Evolutionary conservation across 2,113 vertebrate genomes (phyloP).

Genomic region (human): DNA sequence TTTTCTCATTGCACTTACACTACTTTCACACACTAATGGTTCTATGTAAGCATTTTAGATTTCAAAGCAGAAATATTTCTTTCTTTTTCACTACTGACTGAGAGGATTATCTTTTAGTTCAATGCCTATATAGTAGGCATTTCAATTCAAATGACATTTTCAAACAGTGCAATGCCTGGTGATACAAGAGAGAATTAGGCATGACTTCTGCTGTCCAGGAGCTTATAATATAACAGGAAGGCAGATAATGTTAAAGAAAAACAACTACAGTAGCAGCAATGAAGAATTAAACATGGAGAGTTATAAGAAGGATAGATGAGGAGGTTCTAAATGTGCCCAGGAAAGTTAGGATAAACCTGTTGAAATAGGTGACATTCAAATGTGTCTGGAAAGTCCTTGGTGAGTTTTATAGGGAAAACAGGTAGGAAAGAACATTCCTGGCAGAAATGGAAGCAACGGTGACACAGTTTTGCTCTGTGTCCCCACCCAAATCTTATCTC

Average conservation of each 20-base stretch:
- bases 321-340: background rate
- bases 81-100: background rate
- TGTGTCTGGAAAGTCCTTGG: background rate
- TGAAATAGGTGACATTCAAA: background rate
- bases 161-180: background rate
- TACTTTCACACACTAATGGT: background rate
- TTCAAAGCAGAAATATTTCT: background rate
- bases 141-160: background rate
- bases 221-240: background rate
- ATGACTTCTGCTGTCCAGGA: background rate
- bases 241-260: background rate
- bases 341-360: background rate
- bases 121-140: background rate
- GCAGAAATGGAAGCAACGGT: background rate
- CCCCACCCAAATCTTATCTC: no score
- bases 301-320: background rate
- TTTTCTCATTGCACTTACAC: background rate
- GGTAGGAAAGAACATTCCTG: background rate
- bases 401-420: background rate
- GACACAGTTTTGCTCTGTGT: no score
- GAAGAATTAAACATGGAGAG: background rate
- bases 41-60: background rate
- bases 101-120: background rate
- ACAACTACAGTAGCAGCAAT: background rate
- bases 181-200: background rate